Evolutionary conservation across 2,888 invertebrate species (phyloP).

Genomic region (Unio pictorum): DNA sequence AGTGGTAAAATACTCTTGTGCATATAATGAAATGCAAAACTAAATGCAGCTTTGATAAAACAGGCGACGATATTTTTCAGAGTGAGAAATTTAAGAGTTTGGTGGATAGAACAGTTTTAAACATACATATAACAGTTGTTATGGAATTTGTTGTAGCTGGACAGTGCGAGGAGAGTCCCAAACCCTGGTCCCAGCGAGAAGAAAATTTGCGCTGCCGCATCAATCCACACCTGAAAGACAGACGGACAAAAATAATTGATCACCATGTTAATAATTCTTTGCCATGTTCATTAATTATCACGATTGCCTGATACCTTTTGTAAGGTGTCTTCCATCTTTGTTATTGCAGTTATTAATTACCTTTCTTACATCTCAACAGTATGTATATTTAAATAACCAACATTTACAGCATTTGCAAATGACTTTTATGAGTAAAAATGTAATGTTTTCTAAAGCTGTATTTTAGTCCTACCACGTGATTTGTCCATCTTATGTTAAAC

Average conservation of each 20-base stretch:
- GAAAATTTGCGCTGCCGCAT: constrained; percentile 95
- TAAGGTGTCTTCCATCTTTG: no score
- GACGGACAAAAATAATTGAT: neutral
- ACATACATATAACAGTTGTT: constrained; percentile 81
- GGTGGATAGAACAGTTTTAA: neutral
- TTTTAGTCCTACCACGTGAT: no score
- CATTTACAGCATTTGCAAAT: no score
- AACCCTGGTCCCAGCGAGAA: constrained; percentile 95
- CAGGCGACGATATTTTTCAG: neutral
- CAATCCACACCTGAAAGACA: constrained; percentile 85
- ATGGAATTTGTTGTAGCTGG: constrained; percentile 94
- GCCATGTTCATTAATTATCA: no score
- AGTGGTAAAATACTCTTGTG: no score
- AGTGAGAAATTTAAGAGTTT: neutral
- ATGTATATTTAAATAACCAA: no score
- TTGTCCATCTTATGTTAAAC: no score
- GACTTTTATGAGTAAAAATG: no score
- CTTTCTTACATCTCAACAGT: no score
- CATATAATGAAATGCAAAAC: no score
- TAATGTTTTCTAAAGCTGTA: no score
- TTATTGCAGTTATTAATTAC: no score
- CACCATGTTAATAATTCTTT: neutral
- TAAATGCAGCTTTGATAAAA: neutral
- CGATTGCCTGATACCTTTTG: neutral
- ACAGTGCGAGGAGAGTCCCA: constrained; percentile 89